Conservation (phyloP, 1,140 invertebrate species). For the Brachionus plicatilis region DNA sequence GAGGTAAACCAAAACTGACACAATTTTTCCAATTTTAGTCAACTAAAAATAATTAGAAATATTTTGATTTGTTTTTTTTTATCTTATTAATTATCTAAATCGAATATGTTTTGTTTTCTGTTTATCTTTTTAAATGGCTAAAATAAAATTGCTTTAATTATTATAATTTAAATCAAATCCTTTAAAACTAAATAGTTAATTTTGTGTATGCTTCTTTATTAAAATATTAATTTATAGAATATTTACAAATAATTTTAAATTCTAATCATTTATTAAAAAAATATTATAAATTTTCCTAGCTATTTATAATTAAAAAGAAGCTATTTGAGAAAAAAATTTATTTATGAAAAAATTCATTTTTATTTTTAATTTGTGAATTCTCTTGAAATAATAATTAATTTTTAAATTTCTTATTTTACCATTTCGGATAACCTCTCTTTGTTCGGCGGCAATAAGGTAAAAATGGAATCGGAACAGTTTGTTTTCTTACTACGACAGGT, state of each 20-base stretch:
- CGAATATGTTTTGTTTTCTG: not conserved
- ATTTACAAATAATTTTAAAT: too few relatives aligned
- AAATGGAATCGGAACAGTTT: slow-evolving; percentile 1
- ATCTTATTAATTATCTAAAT: not conserved
- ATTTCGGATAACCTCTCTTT: not conserved
- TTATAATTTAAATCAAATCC: too few relatives aligned
- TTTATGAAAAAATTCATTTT: not conserved
- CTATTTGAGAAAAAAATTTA: too few relatives aligned
- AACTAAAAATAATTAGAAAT: not conserved
- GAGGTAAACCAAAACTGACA: not conserved
- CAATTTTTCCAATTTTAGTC: not conserved
- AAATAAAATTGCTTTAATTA: too few relatives aligned
- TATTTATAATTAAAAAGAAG: too few relatives aligned
- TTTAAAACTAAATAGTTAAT: too few relatives aligned
- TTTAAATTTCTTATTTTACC: not conserved
- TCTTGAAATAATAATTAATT: not conserved
- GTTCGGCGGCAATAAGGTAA: slow-evolving; percentile 4
- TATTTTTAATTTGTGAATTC: not conserved
- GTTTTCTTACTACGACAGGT: not conserved
- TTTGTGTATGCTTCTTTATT: too few relatives aligned
- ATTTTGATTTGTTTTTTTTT: too few relatives aligned
- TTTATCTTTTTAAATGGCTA: not conserved
- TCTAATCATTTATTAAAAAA: too few relatives aligned
- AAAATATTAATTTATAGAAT: too few relatives aligned
- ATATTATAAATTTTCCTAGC: too few relatives aligned